Conservation (phyloP, 1,140 invertebrate genomes). For the Lithobius niger region DNA sequence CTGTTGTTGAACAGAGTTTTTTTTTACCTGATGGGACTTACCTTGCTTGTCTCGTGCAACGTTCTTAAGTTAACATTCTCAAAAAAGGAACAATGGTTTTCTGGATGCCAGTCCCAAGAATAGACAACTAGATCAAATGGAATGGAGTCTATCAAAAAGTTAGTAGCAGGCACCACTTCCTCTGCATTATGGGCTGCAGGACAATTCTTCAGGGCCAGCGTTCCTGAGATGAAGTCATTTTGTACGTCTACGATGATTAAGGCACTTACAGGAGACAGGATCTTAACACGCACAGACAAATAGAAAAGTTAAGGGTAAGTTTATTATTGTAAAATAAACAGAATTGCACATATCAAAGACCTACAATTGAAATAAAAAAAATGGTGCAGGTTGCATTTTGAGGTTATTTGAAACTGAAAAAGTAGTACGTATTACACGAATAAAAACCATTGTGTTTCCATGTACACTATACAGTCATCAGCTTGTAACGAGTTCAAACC, state of each 20-base stretch:
- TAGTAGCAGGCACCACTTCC: slow-evolving; percentile 80
- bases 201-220: slow-evolving; percentile 81
- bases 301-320: too few relatives aligned
- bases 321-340: slow-evolving; percentile 1
- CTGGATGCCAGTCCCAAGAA: slow-evolving; percentile 93
- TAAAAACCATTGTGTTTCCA: too few relatives aligned
- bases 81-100: slow-evolving; percentile 91
- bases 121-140: slow-evolving; percentile 89
- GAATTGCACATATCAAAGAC: background rate
- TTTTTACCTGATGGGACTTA: too few relatives aligned
- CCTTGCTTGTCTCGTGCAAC: slow-evolving; percentile 47
- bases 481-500: too few relatives aligned
- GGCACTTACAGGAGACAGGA: slow-evolving; percentile 72
- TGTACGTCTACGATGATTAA: slow-evolving; percentile 93
- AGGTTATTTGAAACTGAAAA: too few relatives aligned
- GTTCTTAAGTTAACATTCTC: slow-evolving; percentile 66
- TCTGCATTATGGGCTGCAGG: slow-evolving; percentile 79
- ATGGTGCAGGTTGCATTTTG: background rate
- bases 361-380: slow-evolving; percentile 21
- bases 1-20: too few relatives aligned
- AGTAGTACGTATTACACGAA: too few relatives aligned
- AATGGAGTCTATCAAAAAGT: slow-evolving; percentile 66
- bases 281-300: slow-evolving; percentile 38
- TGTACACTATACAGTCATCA: too few relatives aligned
- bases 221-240: slow-evolving; percentile 94